phyloP scores from a whole-genome alignment of 2,888 invertebrate genomes.

The Himalopsyche tibetana region DNA sequence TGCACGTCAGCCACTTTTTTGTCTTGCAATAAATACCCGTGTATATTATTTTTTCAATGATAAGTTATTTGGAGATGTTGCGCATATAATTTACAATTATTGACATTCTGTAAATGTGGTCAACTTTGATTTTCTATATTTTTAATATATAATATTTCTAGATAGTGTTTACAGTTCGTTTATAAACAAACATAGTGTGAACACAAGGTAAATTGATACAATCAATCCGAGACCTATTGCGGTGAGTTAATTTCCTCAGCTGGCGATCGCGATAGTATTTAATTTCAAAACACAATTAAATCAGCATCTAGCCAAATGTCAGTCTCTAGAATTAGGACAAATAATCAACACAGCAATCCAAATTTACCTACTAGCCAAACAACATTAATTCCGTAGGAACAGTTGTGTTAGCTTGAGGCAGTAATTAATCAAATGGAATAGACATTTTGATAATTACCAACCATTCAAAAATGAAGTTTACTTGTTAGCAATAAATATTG shows the following conservation, averaged over 20 bases:
- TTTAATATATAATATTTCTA: too few species aligned
- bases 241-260: slow-evolving; percentile 1
- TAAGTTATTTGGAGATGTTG: too few species aligned
- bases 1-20: too few species aligned
- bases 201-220: slow-evolving; percentile 6
- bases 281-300: slow-evolving; percentile 33
- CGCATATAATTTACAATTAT: too few species aligned
- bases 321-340: not conserved
- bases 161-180: too few species aligned
- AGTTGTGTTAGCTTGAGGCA: not conserved
- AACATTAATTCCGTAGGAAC: not conserved
- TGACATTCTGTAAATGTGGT: too few species aligned
- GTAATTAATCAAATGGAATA: slow-evolving; percentile 5
- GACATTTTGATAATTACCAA: not conserved
- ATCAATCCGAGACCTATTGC: slow-evolving; percentile 26
- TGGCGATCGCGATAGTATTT: slow-evolving; percentile 7
- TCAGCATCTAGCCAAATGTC: not conserved
- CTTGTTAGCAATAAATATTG: too few species aligned
- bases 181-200: not conserved
- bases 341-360: not conserved
- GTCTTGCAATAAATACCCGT: too few species aligned
- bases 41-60: too few species aligned
- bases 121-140: too few species aligned
- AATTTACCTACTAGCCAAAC: not conserved
- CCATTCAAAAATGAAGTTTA: too few species aligned